These are phyloP conservation scores for Drosophila bipectinata DNA, from an alignment of 1,140 invertebrate genomes.

Conservation along the genomic window DNA sequence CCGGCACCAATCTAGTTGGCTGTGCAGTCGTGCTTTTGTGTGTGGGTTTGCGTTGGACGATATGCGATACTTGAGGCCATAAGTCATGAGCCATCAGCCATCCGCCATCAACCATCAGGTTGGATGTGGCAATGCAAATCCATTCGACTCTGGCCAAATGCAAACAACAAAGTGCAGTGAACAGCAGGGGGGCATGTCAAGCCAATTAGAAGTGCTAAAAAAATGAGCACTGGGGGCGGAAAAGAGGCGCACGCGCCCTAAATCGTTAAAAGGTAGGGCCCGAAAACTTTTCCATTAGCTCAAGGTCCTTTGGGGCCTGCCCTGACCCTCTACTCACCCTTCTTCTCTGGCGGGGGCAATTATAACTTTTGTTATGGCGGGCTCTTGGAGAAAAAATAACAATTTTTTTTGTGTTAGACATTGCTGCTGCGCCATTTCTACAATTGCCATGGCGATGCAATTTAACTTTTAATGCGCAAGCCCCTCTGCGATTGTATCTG, in stretches of 20 bases:
- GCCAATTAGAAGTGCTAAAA: constrained; percentile 64
- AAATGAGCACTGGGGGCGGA: constrained; percentile 41
- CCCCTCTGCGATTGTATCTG: constrained; percentile 50
- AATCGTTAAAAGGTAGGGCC: constrained; percentile 27
- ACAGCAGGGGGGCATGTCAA: constrained; percentile 31
- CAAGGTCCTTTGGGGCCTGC: constrained; percentile 48
- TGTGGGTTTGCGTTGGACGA: constrained; percentile 58
- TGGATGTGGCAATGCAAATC: constrained; percentile 40
- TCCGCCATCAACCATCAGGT: neutral
- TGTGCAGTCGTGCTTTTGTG: constrained; percentile 30
- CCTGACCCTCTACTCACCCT: neutral
- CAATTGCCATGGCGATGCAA: constrained; percentile 64
- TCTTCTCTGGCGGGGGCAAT: constrained; percentile 29
- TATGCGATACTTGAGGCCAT: constrained; percentile 58
- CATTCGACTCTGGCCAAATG: constrained; percentile 24
- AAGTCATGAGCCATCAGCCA: constrained; percentile 32
- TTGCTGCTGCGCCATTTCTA: constrained; percentile 49
- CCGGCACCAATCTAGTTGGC: constrained; percentile 57
- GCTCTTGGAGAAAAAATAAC: constrained; percentile 18
- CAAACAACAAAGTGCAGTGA: constrained; percentile 26
- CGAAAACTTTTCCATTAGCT: constrained; percentile 36
- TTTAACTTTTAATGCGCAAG: constrained; percentile 49
- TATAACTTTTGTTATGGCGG: constrained; percentile 44
- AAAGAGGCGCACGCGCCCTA: constrained; percentile 43
- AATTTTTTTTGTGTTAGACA: constrained; percentile 19